phyloP scores from a whole-genome alignment of 1,140 invertebrate genomes.

The Heliconius himera region DNA sequence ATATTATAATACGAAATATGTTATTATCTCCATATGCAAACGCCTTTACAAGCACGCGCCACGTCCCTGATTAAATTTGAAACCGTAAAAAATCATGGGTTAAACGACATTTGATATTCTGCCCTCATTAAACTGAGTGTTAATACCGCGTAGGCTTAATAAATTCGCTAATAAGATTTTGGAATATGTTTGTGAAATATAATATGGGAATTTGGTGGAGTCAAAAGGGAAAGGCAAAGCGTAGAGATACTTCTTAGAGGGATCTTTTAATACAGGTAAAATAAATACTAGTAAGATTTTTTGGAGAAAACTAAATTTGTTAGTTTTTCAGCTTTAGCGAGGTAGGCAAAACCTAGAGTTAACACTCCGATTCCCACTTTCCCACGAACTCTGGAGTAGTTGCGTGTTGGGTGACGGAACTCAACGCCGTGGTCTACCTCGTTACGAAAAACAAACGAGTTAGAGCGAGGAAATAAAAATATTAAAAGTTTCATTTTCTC shows the following conservation, averaged over 20 bases:
- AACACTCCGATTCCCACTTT: no score
- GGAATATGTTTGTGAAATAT: neutral
- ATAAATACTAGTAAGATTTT: no score
- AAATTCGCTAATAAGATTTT: slow-evolving; percentile 8
- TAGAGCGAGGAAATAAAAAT: no score
- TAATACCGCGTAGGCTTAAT: slow-evolving; percentile 9
- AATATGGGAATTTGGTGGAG: neutral
- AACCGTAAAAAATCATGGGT: slow-evolving; percentile 62
- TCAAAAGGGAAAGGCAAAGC: neutral
- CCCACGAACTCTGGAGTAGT: no score
- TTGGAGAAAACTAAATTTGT: no score
- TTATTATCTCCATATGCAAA: slow-evolving; percentile 28
- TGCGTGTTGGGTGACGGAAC: no score
- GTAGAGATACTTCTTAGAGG: neutral
- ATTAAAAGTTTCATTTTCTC: no score
- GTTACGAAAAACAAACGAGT: no score
- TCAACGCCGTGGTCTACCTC: no score
- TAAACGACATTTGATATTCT: slow-evolving; percentile 38
- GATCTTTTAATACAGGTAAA: no score
- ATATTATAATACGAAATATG: neutral
- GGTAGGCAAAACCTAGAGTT: no score
- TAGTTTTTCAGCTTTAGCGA: no score
- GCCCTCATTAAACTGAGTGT: slow-evolving; percentile 30
- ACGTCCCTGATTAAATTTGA: slow-evolving; percentile 62
- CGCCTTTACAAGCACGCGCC: slow-evolving; percentile 38